These are phyloP conservation scores for Crocuta crocuta DNA, from an alignment of 2,113 vertebrate genomes.

Conservation along the genomic window DNA sequence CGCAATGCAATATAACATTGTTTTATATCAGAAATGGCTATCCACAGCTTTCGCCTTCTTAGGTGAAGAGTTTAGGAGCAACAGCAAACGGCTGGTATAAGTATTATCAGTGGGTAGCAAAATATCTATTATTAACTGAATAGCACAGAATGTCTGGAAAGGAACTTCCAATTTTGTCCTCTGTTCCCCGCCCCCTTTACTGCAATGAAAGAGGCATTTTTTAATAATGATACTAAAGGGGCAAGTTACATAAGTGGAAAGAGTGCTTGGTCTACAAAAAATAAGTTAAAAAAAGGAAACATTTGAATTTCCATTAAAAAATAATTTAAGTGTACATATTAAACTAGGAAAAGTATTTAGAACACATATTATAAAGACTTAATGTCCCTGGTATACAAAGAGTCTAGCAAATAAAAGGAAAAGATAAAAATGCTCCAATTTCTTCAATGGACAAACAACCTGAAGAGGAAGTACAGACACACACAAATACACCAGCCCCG, in stretches of 20 bases:
- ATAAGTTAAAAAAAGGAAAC: neutral
- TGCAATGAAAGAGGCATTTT: neutral
- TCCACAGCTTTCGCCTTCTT: neutral
- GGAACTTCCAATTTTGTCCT: neutral
- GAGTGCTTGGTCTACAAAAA: neutral
- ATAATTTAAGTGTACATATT: neutral
- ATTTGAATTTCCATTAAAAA: neutral
- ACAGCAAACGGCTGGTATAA: neutral
- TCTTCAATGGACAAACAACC: neutral
- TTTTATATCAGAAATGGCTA: neutral
- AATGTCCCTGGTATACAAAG: neutral
- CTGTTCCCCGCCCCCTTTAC: neutral
- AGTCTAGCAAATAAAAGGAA: neutral
- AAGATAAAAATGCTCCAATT: neutral
- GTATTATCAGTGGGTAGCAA: neutral
- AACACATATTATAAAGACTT: neutral
- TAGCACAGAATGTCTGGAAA: neutral
- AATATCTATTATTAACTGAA: neutral
- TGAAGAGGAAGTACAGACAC: neutral
- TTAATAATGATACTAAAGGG: neutral
- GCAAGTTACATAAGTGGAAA: neutral
- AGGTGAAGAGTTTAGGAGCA: neutral
- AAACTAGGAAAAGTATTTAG: constrained; percentile 39
- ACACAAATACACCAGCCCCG: neutral
- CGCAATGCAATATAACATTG: neutral